A percentile compares a stretch with the other conserved stretches of the same genome.
These are phyloP conservation scores for Spodoptera frugiperda DNA, from an alignment of 1,140 invertebrate genomes.

Conservation along the genomic window DNA sequence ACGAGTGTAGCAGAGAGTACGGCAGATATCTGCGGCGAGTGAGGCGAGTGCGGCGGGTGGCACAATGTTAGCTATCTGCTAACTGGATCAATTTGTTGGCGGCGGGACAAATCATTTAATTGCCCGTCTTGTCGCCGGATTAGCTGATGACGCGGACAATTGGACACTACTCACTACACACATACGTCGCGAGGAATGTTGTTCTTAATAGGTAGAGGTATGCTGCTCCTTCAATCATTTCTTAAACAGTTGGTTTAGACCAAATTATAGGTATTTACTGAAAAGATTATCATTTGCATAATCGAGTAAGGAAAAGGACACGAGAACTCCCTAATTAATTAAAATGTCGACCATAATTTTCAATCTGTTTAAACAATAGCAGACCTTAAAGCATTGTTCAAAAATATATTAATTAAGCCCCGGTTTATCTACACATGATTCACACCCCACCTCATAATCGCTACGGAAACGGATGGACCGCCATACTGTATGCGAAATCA, in stretches of 20 bases:
- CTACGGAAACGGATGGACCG: constrained; percentile 76
- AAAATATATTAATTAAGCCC: constrained; percentile 33
- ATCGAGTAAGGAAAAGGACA: too few relatives aligned
- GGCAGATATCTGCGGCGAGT: too few relatives aligned
- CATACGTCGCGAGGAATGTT: neutral
- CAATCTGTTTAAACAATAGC: constrained; percentile 9
- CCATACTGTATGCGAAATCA: constrained; percentile 81
- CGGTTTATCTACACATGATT: constrained; percentile 42
- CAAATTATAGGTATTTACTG: too few relatives aligned
- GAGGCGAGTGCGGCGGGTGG: neutral
- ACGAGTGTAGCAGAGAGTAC: too few relatives aligned
- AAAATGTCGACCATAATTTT: too few relatives aligned
- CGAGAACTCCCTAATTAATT: too few relatives aligned
- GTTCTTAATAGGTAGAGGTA: neutral
- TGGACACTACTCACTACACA: neutral
- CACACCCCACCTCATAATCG: constrained; percentile 63
- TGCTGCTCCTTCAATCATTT: neutral
- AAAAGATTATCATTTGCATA: too few relatives aligned
- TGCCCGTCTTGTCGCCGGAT: constrained; percentile 26
- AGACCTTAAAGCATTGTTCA: constrained; percentile 19
- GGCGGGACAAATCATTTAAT: constrained; percentile 38
- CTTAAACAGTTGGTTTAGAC: neutral
- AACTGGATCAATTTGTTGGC: constrained; percentile 36
- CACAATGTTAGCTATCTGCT: constrained; percentile 1
- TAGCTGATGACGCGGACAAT: constrained; percentile 44